Conservation (phyloP, 2,888 invertebrate genomes). For the Pristionchus entomophagus region DNA sequence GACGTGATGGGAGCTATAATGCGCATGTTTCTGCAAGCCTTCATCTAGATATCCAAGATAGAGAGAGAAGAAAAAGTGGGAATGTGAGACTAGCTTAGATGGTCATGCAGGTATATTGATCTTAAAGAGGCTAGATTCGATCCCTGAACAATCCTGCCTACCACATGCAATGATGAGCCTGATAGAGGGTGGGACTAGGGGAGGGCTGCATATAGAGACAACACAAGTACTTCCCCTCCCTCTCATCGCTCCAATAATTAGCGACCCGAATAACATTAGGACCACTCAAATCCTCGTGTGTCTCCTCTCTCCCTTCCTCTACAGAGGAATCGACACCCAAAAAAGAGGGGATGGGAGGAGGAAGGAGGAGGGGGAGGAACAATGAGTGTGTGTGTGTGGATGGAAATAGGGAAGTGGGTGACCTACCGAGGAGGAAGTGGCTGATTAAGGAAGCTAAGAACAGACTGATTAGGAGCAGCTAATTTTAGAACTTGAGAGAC, state of each 20-base stretch:
- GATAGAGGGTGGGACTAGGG: not conserved
- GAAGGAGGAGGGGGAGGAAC: not conserved
- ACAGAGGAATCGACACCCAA: constrained; percentile 7
- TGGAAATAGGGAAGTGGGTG: constrained; percentile 16
- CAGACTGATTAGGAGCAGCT: not conserved
- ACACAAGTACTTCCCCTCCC: not conserved
- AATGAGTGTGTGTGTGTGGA: not conserved
- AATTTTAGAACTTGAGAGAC: no score
- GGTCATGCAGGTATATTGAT: no score
- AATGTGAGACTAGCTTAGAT: no score
- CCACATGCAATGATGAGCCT: no score
- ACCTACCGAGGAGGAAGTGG: not conserved
- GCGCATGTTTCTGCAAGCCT: constrained; percentile 1
- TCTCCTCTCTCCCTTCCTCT: not conserved
- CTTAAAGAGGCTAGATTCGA: no score
- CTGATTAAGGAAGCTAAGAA: not conserved
- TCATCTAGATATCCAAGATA: no score
- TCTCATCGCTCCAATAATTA: not conserved
- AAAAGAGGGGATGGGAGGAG: not conserved
- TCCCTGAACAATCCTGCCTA: no score
- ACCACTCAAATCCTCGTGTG: constrained; percentile 39
- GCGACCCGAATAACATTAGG: constrained; percentile 38
- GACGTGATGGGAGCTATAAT: not conserved
- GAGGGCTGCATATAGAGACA: not conserved
- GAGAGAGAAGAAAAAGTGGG: no score